Evolutionary conservation across 2,113 vertebrate species (phyloP).

Genomic region (Microcebus lehilahytsara): DNA sequence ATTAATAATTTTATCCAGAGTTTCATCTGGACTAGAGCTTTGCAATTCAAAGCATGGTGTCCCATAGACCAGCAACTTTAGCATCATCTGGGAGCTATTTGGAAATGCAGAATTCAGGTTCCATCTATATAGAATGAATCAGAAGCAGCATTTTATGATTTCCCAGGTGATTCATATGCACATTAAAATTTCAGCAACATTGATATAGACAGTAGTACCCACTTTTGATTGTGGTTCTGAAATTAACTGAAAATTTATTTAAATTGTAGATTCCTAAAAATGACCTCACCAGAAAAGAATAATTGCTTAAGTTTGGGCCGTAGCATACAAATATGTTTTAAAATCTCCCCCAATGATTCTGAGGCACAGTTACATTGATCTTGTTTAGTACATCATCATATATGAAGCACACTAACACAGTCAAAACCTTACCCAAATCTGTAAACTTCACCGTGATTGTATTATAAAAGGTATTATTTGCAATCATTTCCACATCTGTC

Average conservation of each 20-base stretch:
- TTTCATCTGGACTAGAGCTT: not conserved
- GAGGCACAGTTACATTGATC: not conserved
- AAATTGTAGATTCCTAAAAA: constrained; percentile 10
- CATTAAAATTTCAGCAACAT: constrained; percentile 29
- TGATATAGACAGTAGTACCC: not conserved
- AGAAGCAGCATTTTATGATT: constrained; percentile 36
- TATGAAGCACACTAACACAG: not conserved
- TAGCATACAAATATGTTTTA: not conserved
- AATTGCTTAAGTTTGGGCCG: constrained; percentile 9
- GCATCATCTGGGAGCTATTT: not conserved
- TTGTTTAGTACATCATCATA: not conserved
- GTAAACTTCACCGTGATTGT: not conserved
- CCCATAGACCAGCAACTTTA: not conserved
- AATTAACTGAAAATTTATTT: not conserved
- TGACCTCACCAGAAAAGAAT: not conserved
- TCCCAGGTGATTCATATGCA: not conserved
- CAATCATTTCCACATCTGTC: not conserved
- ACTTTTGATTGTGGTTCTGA: constrained; percentile 10
- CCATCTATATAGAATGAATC: not conserved
- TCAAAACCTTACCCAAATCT: not conserved
- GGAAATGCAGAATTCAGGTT: not conserved
- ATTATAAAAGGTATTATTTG: not conserved
- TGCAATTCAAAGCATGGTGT: not conserved
- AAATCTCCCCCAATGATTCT: not conserved
- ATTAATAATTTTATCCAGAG: not conserved